Conservation (phyloP, 2,113 vertebrate genomes). For the Perca schrenkii region DNA sequence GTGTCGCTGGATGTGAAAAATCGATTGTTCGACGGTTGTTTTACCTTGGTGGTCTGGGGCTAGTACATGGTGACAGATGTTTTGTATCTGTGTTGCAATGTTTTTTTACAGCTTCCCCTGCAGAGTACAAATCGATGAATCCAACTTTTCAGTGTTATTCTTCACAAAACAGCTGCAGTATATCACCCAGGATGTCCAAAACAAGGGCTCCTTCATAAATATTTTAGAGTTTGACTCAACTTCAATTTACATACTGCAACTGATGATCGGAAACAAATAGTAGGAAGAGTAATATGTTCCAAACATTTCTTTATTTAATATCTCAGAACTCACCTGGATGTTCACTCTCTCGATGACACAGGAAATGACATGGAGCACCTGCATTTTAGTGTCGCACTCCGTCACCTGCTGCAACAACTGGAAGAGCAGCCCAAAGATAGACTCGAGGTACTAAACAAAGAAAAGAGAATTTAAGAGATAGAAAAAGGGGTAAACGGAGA, state of each 20-base stretch:
- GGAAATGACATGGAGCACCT: conserved; percentile 96
- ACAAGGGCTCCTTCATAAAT: conserved; percentile 15
- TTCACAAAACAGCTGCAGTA: conserved; percentile 17
- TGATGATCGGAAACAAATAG: not conserved
- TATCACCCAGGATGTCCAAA: not conserved
- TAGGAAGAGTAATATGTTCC: not conserved
- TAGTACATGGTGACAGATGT: conserved; percentile 33
- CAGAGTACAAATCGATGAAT: conserved; percentile 11
- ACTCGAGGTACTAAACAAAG: conserved; percentile 92
- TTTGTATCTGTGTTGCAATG: conserved; percentile 26
- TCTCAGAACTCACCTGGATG: conserved; percentile 88
- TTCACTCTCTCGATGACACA: conserved; percentile 97
- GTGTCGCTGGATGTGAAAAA: conserved; percentile 35
- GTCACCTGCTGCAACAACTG: conserved; percentile 96
- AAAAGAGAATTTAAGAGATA: not conserved
- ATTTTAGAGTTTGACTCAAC: not conserved
- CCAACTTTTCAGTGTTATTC: conserved; percentile 14
- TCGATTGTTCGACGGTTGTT: conserved; percentile 3
- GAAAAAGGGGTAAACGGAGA: not conserved
- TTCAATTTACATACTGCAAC: not conserved
- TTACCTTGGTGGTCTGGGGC: conserved; percentile 22
- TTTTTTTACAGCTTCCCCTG: conserved; percentile 15
- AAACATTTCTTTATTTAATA: not conserved
- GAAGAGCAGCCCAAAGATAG: conserved; percentile 95
- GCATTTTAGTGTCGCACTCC: conserved; percentile 99